Evolutionary conservation across 2,797 vertebrate genomes (phyloP).

Genomic region (Pelodytes ibericus): DNA sequence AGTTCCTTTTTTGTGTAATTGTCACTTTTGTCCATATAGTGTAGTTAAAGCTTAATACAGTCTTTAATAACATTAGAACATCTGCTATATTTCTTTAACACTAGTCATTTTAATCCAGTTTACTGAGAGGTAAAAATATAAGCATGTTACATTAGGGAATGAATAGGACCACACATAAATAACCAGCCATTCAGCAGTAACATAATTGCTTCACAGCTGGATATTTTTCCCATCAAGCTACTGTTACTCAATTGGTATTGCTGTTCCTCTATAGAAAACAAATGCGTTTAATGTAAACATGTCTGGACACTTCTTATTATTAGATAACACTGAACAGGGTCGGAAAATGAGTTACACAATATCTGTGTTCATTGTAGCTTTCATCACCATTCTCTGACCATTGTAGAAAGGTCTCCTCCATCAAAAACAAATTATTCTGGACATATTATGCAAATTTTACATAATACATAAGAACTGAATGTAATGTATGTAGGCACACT

Average conservation of each 20-base stretch:
- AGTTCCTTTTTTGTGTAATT: too few relatives aligned
- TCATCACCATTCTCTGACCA: too few relatives aligned
- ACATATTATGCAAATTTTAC: too few relatives aligned
- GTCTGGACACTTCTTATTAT: slow-evolving; percentile 61
- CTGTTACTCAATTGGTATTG: slow-evolving; percentile 67
- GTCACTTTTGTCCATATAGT: too few relatives aligned
- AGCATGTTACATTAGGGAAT: slow-evolving; percentile 64
- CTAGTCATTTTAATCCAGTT: slow-evolving; percentile 71
- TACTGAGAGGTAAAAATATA: slow-evolving; percentile 67
- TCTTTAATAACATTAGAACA: slow-evolving; percentile 74
- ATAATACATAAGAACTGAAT: too few relatives aligned
- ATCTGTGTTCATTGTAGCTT: too few relatives aligned
- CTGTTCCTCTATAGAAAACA: slow-evolving; percentile 60
- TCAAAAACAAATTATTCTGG: too few relatives aligned
- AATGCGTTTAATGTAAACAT: slow-evolving; percentile 60
- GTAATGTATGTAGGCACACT: too few relatives aligned
- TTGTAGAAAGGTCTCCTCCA: too few relatives aligned
- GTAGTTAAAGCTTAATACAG: slow-evolving; percentile 1
- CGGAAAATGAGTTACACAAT: too few relatives aligned
- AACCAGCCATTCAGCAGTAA: slow-evolving; percentile 62
- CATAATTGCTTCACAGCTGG: slow-evolving; percentile 75
- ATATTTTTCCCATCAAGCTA: slow-evolving; percentile 66
- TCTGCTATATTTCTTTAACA: slow-evolving; percentile 70
- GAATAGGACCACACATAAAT: slow-evolving; percentile 67
- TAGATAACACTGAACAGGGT: slow-evolving; percentile 22